Evolutionary conservation across 2,113 vertebrate genomes (phyloP), one percentile per base, ranked within the genome.

Genomic region (Anolis carolinensis): DNA sequence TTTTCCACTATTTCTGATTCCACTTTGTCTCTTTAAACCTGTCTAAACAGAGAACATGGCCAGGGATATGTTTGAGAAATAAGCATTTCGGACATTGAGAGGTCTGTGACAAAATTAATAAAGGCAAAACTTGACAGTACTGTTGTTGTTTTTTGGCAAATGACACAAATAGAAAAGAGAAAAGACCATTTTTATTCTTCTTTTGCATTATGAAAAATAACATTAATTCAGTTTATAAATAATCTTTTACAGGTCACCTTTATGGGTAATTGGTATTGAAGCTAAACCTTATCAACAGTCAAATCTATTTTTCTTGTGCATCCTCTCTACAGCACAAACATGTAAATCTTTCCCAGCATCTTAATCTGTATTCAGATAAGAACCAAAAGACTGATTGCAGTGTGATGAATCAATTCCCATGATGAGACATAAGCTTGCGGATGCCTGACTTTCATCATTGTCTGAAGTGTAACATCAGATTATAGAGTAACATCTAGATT

Each of bases 371-470:
- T 94, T 94, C 88, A 94, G 83, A 92, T 88, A 92, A 90, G 90
- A 90, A 89, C 67, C 89, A 89, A 91, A 77, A 92, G 89, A 44
- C 88, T 94, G 89, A 91, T 92, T 93, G 83, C 79, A 77, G 73
- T 90, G 80, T 92, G 91, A 91, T 92, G 75, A 93, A 93, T 92
- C 90, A 88, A 87, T 90, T 92, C 93, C 87, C 90, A 81, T 91
- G 80, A 80, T 93, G 88, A 32, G 48, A 86, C 65, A 81, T 93
- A 94, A 92, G 85, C 91, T 1, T 0, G 85, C 6, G 87, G 73
- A 89, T 90, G 85, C 92, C 76, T 91, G 83, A 89, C 86, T 95
- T 91, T 91, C 87, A 86, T 90, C 71, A 36, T 77, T 90, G 13
- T 83, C 62, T 87, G 79, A 86, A 91, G 79, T 6, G 4, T 65